Percentiles rank a stretch among this genome's conserved stretches.
Conservation (phyloP, 2,888 invertebrate genomes). For the Branchellion lobata region DNA sequence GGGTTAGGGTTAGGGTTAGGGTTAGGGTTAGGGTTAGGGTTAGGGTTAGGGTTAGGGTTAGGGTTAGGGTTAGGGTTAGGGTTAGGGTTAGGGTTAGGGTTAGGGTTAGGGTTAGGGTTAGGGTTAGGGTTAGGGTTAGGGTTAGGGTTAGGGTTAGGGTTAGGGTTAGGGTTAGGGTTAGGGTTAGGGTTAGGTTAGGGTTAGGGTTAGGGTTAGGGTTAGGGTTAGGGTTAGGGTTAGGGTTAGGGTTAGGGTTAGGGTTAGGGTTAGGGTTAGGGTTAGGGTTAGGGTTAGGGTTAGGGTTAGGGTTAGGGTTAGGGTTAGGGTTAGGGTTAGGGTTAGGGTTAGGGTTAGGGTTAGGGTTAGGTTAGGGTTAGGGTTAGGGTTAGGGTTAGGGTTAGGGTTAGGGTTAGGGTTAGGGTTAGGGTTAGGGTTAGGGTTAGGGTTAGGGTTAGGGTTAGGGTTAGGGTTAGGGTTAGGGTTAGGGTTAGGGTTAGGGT, state of each 20-base stretch:
- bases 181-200: slow-evolving; percentile 49
- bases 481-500: slow-evolving; percentile 50
- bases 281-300: slow-evolving; percentile 52
- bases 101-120: slow-evolving; percentile 51
- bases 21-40: slow-evolving; percentile 50
- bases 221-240: slow-evolving; percentile 52
- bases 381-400: slow-evolving; percentile 51
- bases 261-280: slow-evolving; percentile 52
- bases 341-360: slow-evolving; percentile 52
- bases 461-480: slow-evolving; percentile 52
- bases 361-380: slow-evolving; percentile 52
- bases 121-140: slow-evolving; percentile 52
- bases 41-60: slow-evolving; percentile 51
- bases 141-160: slow-evolving; percentile 52
- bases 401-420: slow-evolving; percentile 52
- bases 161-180: slow-evolving; percentile 51
- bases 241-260: slow-evolving; percentile 51
- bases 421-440: slow-evolving; percentile 52
- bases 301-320: slow-evolving; percentile 51
- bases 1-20: slow-evolving; percentile 51
- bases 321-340: slow-evolving; percentile 52
- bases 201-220: slow-evolving; percentile 51
- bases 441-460: slow-evolving; percentile 51
- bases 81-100: slow-evolving; percentile 51
- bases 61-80: slow-evolving; percentile 50